Base-by-base conservation (phyloP, 2,888 invertebrate genomes). In the Apantesis nais region DNA sequence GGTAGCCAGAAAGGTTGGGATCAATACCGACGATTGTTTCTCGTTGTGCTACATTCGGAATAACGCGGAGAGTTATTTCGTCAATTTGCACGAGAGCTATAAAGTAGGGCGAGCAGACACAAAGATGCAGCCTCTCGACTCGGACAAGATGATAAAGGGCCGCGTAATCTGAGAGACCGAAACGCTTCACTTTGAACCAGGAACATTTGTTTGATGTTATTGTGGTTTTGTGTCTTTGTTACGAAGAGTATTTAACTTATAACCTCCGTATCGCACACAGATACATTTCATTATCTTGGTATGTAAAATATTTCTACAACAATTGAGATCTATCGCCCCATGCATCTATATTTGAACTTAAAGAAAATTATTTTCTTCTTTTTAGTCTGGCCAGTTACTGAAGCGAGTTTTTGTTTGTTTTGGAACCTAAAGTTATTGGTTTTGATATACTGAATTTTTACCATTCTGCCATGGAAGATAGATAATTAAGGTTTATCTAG, bases 1-100 rank as follows among this genome's bases (percentile, higher is more conserved):
- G 64, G 44, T 64, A 19, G 58, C 3, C 25, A 19, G 44, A 19
- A 58, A 64, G 58, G 68, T 34, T 64, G 60, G 60, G 60, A 69
- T 69, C 64, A 37, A 64, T 69, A 69, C 68, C 9, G 55, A 31
- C 55, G 31, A 62, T 55, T 29, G 62, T 62, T 55, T 29, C 39
- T n/a, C 39, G 55, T 58, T 34, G 3, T 5, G 60, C 41, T 31
- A 39, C 22, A 9, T 34, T 16, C n/a, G 19, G 62, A 37, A 48
- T 37, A 62, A 37, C 48, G 12, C 62, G 34, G 37, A 52, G 25
- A 65, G 70, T 62, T 41, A 70, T 66, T 70, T 62, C 41, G 62
- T 70, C 70, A 70, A 70, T 66, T 70, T 66, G 62, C 61, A 14
- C n/a, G 19, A 70, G 48, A 62, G 52, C 63, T 63, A 14, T 55